A percentile compares a stretch with the other conserved stretches of the same genome.
Conservation (phyloP, 2,888 invertebrate genomes). For the Catocala nupta region DNA sequence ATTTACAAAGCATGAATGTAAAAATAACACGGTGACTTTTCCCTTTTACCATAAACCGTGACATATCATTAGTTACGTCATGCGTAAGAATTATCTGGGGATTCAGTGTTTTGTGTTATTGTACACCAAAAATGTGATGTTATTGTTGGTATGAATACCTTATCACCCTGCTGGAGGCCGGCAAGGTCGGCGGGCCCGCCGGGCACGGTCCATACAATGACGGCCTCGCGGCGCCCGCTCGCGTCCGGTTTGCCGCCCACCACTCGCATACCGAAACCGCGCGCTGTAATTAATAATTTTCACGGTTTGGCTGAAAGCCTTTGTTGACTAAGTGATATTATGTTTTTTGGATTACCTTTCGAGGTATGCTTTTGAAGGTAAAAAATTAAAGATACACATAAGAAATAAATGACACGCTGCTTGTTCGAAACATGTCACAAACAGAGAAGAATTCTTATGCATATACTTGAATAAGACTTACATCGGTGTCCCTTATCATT, state of each 20-base stretch:
- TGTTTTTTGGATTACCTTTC: constrained; percentile 25
- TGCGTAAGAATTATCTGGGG: constrained; percentile 1
- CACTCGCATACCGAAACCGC: constrained; percentile 97
- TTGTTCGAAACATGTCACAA: no score
- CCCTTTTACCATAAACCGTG: neutral
- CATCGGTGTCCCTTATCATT: constrained; percentile 95
- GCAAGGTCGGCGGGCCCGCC: constrained; percentile 97
- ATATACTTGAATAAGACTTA: constrained; percentile 84
- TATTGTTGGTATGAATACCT: constrained; percentile 82
- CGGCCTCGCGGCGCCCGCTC: constrained; percentile 95
- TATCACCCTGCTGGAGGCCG: constrained; percentile 95
- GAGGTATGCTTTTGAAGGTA: neutral
- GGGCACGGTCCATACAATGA: constrained; percentile 96
- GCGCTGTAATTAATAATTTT: constrained; percentile 86
- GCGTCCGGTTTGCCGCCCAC: constrained; percentile 96
- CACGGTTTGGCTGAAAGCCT: constrained; percentile 40
- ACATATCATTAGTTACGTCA: constrained; percentile 8
- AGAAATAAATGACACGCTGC: neutral
- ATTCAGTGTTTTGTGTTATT: constrained; percentile 15
- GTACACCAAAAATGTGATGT: constrained; percentile 13
- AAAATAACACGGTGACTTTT: neutral
- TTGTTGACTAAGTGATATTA: constrained; percentile 25
- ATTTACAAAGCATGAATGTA: no score
- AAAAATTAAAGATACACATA: constrained; percentile 3
- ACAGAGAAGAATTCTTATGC: neutral